Percentiles rank a stretch among this genome's conserved stretches.
These are phyloP conservation scores for Drepana falcataria DNA, from an alignment of 2,888 invertebrate species.

Conservation along the genomic window DNA sequence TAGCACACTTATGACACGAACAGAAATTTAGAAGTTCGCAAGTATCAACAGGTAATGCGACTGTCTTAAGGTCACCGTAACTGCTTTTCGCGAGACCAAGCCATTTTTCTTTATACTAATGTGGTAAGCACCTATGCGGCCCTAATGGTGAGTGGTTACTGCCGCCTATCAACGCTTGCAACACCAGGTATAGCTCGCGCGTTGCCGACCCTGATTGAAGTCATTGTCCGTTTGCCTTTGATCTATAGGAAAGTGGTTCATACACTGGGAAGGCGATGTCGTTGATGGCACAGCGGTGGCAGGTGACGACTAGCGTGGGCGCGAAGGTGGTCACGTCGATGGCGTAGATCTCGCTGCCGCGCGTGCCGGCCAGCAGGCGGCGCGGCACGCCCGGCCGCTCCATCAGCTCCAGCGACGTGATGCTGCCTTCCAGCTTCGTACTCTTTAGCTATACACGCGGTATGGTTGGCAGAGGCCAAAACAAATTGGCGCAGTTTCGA, in stretches of 20 bases:
- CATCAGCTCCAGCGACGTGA: conserved; percentile 86
- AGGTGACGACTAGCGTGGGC: conserved; percentile 86
- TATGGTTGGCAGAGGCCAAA: conserved; percentile 23
- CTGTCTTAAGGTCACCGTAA: too few species aligned
- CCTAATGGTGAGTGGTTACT: too few species aligned
- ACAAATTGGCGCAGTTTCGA: not conserved
- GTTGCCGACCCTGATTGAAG: too few species aligned
- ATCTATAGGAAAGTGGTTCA: conserved; percentile 30
- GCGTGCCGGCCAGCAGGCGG: conserved; percentile 86
- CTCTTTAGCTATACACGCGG: conserved; percentile 64
- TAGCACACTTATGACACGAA: too few species aligned
- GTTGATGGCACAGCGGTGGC: conserved; percentile 89
- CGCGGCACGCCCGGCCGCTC: conserved; percentile 63
- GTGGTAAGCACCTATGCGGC: too few species aligned
- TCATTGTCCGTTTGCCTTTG: too few species aligned
- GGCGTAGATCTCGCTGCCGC: conserved; percentile 88
- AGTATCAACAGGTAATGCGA: too few species aligned
- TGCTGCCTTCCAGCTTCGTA: conserved; percentile 80
- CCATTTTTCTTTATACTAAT: too few species aligned
- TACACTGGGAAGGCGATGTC: conserved; percentile 91
- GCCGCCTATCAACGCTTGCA: too few species aligned
- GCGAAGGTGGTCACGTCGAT: conserved; percentile 83
- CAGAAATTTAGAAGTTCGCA: too few species aligned
- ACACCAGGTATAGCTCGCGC: too few species aligned
- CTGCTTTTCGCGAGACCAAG: too few species aligned